Evolutionary conservation across 2,888 invertebrate species (phyloP), one percentile per base, ranked within the genome.

Genomic region (Drosophila putrida): DNA sequence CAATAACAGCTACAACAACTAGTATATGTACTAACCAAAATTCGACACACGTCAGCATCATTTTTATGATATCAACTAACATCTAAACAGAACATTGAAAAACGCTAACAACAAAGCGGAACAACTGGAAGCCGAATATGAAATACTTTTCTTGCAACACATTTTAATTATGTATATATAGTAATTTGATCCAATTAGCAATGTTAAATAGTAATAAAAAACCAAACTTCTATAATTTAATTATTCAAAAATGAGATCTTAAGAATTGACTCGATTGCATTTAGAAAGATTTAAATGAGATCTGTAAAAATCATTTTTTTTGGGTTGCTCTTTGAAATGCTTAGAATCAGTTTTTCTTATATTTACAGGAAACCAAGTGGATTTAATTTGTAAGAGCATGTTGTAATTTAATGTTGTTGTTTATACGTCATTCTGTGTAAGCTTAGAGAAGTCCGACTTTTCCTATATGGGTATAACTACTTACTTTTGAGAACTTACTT

Each of bases 41-140:
- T 51, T 36, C 63, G 65, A 55, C 69, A 74, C 70, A 86, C 79
- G 83, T 83, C 87, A 86, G 70, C 79, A 67, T 53, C 60, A 80
- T 71, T 77, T 81, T 81, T 77, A 70, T 79, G 73, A 75, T 77
- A 75, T 86, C 79, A 86, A 77, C 73, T 70, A 71, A 65, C 33
- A 53, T 53, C 67, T 62, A 62, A 46, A 31, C 15, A 49, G 27
- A 47, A 51, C 8, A 41, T 8, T 15, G 28, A 55, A 9, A 10
- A 43, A 43, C 15, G 38, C n/a, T 4, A 53, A 28, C 51, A 15
- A 49, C 20, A 49, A 49, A 3, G 53, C 43, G 33, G 6, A 43
- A 54, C 54, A 43, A 6, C 28, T 9, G 0, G 4, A 15, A 51
- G 51, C 13, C 41, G 54, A 44, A 46, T 10, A 27, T 46, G 13